phyloP scores from a whole-genome alignment of 2,888 invertebrate genomes.

The Ormyrus nitidulus region DNA sequence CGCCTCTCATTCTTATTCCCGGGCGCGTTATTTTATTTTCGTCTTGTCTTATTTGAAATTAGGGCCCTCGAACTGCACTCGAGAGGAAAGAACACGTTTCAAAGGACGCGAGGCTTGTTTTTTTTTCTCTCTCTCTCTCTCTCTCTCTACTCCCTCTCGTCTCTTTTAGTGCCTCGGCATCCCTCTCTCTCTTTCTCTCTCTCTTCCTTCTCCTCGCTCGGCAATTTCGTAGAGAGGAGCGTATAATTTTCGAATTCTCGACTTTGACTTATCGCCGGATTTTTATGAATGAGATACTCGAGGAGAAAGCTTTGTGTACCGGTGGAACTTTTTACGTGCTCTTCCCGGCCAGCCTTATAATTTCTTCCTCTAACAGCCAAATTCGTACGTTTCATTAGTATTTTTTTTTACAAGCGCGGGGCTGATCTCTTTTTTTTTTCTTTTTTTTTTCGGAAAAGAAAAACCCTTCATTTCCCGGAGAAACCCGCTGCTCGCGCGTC shows the following conservation, averaged over 20 bases:
- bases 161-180: slow-evolving; percentile 7
- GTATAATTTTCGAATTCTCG: slow-evolving; percentile 38
- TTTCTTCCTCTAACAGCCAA: too few species aligned
- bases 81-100: slow-evolving; percentile 34
- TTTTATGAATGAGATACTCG: slow-evolving; percentile 29
- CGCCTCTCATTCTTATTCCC: slow-evolving; percentile 4
- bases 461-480: too few species aligned
- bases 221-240: slow-evolving; percentile 30
- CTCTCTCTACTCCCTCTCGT: slow-evolving; percentile 38
- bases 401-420: too few species aligned
- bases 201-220: not conserved
- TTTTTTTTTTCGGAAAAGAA: too few species aligned
- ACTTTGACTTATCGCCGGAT: slow-evolving; percentile 36
- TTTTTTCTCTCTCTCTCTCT: slow-evolving; percentile 13
- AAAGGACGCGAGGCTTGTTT: slow-evolving; percentile 17
- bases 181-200: slow-evolving; percentile 6
- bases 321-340: too few species aligned
- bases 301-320: not conserved
- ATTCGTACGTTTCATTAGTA: too few species aligned
- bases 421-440: too few species aligned
- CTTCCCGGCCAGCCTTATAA: too few species aligned
- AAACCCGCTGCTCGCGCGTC: too few species aligned
- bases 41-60: slow-evolving; percentile 54
- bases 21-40: slow-evolving; percentile 41
- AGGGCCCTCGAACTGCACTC: slow-evolving; percentile 35